phyloP scores from a whole-genome alignment of 2,797 vertebrate species.

The Liasis olivaceus region DNA sequence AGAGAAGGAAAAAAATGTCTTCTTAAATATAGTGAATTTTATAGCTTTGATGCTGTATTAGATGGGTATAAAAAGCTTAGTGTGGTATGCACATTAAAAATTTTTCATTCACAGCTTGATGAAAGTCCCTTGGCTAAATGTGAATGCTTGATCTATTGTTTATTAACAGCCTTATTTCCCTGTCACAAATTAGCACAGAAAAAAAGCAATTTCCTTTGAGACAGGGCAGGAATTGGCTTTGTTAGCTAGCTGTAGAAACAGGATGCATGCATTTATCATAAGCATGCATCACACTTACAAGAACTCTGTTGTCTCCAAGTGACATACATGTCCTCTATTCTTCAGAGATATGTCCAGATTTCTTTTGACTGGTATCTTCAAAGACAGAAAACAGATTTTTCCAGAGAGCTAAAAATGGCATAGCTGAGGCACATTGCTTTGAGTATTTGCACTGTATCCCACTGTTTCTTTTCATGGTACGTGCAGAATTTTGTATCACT shows the following conservation, averaged over 20 bases:
- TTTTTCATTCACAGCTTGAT: slow-evolving; percentile 49
- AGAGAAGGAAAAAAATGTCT: slow-evolving; percentile 22
- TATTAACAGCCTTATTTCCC: slow-evolving; percentile 14
- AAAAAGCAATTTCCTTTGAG: slow-evolving; percentile 36
- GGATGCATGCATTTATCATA: not conserved
- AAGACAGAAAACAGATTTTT: not conserved
- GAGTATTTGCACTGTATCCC: not conserved
- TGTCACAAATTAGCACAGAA: not conserved
- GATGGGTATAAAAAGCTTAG: slow-evolving; percentile 53
- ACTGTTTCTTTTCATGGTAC: not conserved
- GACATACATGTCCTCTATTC: not conserved
- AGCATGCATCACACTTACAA: not conserved
- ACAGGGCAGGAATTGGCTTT: rapidly evolving
- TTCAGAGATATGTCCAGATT: not conserved
- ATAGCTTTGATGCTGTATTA: slow-evolving; percentile 57
- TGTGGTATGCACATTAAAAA: slow-evolving; percentile 53
- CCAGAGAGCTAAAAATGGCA: not conserved
- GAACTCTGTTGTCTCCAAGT: not conserved
- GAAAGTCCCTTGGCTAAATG: slow-evolving; percentile 43
- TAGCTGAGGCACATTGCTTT: not conserved
- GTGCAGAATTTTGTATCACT: not conserved
- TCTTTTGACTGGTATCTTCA: not conserved
- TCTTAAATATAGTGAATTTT: slow-evolving; percentile 30
- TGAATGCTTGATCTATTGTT: not conserved
- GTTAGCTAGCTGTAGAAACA: slow-evolving; percentile 7